These are phyloP conservation scores for Thymallus thymallus DNA, from an alignment of 2,113 vertebrate species.

Conservation along the genomic window DNA sequence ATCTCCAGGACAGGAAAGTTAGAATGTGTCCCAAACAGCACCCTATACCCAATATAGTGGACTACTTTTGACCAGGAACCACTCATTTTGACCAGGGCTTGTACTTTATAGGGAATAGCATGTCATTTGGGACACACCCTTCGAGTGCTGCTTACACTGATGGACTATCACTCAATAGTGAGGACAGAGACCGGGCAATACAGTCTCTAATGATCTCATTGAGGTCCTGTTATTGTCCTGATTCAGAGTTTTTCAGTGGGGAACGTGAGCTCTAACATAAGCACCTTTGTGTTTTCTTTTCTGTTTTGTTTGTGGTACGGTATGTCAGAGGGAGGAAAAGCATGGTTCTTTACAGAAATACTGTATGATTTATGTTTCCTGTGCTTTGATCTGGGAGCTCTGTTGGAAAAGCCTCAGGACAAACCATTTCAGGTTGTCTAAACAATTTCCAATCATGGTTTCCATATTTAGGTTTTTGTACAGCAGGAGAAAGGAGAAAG, in stretches of 20 bases:
- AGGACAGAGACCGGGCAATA: background rate
- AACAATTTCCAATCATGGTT: constrained; percentile 72
- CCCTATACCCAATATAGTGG: too few species aligned
- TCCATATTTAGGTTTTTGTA: constrained; percentile 65
- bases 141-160: background rate
- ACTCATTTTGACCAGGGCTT: too few species aligned
- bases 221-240: background rate
- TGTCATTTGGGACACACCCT: background rate
- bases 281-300: constrained; percentile 8
- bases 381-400: constrained; percentile 63
- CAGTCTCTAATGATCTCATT: background rate
- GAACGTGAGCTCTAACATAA: background rate
- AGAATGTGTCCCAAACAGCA: background rate
- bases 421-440: constrained; percentile 69
- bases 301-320: constrained; percentile 57
- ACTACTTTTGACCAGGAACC: too few species aligned
- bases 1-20: too few species aligned
- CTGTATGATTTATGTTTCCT: constrained; percentile 67
- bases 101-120: too few species aligned
- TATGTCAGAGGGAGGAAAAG: constrained; percentile 52
- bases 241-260: background rate
- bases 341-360: constrained; percentile 56
- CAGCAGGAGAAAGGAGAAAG: constrained; percentile 33
- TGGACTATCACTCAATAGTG: background rate
- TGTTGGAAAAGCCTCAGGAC: constrained; percentile 49